A percentile compares a stretch with the other conserved stretches of the same genome.
These are phyloP conservation scores for Typhlichthys subterraneus DNA, from an alignment of 2,797 vertebrate species.

Conservation along the genomic window DNA sequence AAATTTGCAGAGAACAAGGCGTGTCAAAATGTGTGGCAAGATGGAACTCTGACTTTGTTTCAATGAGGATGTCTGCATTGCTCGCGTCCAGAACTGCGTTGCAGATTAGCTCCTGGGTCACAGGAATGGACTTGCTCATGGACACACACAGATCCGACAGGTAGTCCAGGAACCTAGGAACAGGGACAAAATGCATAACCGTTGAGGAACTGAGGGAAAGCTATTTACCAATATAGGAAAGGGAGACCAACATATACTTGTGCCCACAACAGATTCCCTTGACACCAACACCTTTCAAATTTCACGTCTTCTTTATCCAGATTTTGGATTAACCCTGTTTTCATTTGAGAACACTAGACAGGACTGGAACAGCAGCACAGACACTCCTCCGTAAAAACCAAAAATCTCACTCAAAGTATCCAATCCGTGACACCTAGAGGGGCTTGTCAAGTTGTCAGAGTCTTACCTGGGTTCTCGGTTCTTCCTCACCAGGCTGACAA, in stretches of 20 bases:
- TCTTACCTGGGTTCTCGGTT: slow-evolving; percentile 93
- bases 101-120: slow-evolving; percentile 97
- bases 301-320: slow-evolving; percentile 17
- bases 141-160: slow-evolving; percentile 97
- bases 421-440: slow-evolving; percentile 2
- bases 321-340: slow-evolving; percentile 18
- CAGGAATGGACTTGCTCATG: slow-evolving; percentile 97
- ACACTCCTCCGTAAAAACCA: slow-evolving; percentile 34
- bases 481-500: slow-evolving; percentile 96
- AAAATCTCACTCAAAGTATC: slow-evolving; percentile 28
- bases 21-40: background rate
- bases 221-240: background rate
- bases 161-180: slow-evolving; percentile 93
- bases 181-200: slow-evolving; percentile 17
- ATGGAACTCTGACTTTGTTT: slow-evolving; percentile 88
- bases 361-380: slow-evolving; percentile 23
- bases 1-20: background rate
- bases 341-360: slow-evolving; percentile 1
- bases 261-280: background rate
- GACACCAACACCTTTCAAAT: background rate
- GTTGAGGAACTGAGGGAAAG: slow-evolving; percentile 3
- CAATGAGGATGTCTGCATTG: slow-evolving; percentile 97
- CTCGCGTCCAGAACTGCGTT: slow-evolving; percentile 92
- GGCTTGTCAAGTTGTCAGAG: background rate
- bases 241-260: background rate